A percentile compares a stretch with the other conserved stretches of the same genome.
Conservation (phyloP, 2,113 vertebrate genomes). For the Elephantulus edwardii region DNA sequence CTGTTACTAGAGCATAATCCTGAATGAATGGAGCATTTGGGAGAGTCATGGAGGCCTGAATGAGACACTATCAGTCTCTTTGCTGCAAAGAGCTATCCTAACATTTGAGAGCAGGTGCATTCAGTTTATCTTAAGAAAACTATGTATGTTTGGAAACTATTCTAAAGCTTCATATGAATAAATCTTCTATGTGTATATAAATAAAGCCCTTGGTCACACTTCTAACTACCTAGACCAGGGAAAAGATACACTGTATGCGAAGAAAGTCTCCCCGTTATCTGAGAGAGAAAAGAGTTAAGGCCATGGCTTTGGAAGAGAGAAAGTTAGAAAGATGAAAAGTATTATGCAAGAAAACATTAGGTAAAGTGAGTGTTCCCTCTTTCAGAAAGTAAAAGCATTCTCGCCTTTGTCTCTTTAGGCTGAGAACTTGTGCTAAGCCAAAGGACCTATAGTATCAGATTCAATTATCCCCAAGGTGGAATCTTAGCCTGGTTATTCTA, state of each 20-base stretch:
- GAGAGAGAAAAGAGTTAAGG: background rate
- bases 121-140: conserved; percentile 51
- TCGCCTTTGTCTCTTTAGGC: background rate
- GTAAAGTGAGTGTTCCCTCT: background rate
- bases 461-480: background rate
- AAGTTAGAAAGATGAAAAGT: conserved; percentile 1
- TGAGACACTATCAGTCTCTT: background rate
- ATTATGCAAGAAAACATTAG: background rate
- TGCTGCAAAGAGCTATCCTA: conserved; percentile 10
- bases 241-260: background rate
- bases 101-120: background rate
- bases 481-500: background rate
- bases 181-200: background rate
- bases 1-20: background rate
- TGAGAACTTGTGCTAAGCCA: conserved; percentile 27
- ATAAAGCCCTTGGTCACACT: background rate
- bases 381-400: background rate
- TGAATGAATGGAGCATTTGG: background rate
- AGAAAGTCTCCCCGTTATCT: background rate
- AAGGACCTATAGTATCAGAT: background rate
- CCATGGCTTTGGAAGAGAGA: background rate
- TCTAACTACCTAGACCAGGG: background rate
- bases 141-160: background rate
- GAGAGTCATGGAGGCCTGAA: background rate
- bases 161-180: background rate